Conservation (phyloP, 2,888 invertebrate species). For the Patella ulyssiponensis region DNA sequence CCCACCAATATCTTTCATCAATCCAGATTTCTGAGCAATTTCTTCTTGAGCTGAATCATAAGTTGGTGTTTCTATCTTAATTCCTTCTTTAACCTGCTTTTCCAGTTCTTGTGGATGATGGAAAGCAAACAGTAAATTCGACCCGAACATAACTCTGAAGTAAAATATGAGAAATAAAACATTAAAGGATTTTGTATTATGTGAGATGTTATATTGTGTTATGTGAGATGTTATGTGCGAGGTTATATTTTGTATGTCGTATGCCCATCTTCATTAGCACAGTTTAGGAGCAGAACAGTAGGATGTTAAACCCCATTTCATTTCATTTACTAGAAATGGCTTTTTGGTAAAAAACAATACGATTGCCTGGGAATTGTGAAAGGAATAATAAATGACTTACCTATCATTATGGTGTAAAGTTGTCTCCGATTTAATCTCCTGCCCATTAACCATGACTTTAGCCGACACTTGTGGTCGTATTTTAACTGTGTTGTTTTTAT, state of each 20-base stretch:
- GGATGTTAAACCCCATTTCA: no score
- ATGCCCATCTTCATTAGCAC: no score
- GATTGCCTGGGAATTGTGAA: no score
- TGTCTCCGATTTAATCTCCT: constrained; percentile 51
- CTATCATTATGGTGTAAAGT: constrained; percentile 66
- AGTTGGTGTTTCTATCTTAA: constrained; percentile 54
- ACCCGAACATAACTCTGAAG: constrained; percentile 66
- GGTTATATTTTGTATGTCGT: no score
- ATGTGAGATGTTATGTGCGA: no score
- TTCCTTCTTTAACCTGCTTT: constrained; percentile 55
- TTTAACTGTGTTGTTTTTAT: constrained; percentile 58
- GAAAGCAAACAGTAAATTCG: constrained; percentile 68
- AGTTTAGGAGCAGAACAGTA: no score
- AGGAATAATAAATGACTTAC: constrained; percentile 32
- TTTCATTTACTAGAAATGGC: no score
- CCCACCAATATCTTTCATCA: constrained; percentile 45
- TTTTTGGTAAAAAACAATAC: no score
- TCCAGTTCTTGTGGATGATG: constrained; percentile 67
- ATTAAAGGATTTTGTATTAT: no score
- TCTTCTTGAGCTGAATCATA: constrained; percentile 68
- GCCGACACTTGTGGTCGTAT: constrained; percentile 55
- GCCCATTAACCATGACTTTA: constrained; percentile 66
- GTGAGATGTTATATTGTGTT: no score
- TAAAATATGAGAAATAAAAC: background rate
- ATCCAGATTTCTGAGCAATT: constrained; percentile 67